Percentiles rank a stretch among this genome's conserved stretches.
These are phyloP conservation scores for Darevskia mixta DNA, from an alignment of 2,797 vertebrate genomes.

Conservation along the genomic window DNA sequence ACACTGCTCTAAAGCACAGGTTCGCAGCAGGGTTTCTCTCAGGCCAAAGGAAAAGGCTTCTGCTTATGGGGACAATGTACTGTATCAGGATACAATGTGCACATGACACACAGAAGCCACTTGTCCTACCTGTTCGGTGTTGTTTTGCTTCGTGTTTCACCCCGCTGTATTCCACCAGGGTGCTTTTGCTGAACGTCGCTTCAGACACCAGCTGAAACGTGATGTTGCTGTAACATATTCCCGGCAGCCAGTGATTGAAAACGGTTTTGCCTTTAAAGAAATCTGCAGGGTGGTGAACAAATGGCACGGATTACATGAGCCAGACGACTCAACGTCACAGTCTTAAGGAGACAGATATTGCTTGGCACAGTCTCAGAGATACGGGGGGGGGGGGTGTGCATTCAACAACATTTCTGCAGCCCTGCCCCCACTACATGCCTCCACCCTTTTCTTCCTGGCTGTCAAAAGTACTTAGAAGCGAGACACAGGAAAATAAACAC, in stretches of 20 bases:
- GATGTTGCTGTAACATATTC: conserved; percentile 93
- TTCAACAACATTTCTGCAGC: background rate
- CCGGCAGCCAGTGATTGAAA: conserved; percentile 96
- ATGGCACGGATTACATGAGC: conserved; percentile 24
- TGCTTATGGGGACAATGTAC: background rate
- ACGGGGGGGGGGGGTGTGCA: too few species aligned
- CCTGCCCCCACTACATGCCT: too few species aligned
- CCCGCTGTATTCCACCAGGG: conserved; percentile 85
- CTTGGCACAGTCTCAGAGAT: background rate
- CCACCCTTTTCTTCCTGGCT: background rate
- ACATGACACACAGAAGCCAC: rapidly evolving
- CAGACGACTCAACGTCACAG: conserved; percentile 26
- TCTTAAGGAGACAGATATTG: background rate
- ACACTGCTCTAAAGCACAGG: background rate
- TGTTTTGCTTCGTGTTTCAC: conserved; percentile 86
- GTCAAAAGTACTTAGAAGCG: conserved; percentile 44
- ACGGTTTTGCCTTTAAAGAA: conserved; percentile 93
- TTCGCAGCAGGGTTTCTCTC: background rate
- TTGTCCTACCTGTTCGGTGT: conserved; percentile 89
- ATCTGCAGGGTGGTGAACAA: conserved; percentile 79
- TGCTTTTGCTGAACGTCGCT: conserved; percentile 88
- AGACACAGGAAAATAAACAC: background rate
- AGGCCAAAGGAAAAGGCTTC: background rate
- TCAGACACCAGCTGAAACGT: conserved; percentile 95
- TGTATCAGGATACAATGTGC: background rate